phyloP scores from a whole-genome alignment of 2,113 vertebrate species.

The Gnathonemus longibarbis region DNA sequence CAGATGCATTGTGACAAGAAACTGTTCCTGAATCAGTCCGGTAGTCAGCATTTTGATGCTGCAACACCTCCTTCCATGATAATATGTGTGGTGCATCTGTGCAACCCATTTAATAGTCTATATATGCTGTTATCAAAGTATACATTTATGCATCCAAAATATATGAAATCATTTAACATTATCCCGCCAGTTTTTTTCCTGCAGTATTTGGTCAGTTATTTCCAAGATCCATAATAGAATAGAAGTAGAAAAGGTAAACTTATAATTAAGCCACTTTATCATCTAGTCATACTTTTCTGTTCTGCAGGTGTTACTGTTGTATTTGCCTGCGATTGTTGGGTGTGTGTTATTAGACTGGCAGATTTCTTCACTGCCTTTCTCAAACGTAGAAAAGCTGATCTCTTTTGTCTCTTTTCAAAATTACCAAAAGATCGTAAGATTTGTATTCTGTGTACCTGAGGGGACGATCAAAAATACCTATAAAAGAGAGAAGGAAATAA shows the following conservation, averaged over 20 bases:
- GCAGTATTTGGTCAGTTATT: background rate
- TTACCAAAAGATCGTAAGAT: background rate
- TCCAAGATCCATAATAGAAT: background rate
- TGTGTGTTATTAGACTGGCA: background rate
- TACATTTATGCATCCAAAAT: background rate
- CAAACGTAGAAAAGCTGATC: background rate
- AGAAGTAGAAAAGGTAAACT: background rate
- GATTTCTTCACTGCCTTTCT: background rate
- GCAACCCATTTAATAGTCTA: background rate
- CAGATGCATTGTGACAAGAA: background rate
- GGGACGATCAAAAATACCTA: background rate
- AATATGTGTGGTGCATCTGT: background rate
- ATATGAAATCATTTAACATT: background rate
- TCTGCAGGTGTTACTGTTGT: background rate
- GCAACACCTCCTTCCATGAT: background rate
- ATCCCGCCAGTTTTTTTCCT: background rate
- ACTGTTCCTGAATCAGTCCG: background rate
- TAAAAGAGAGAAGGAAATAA: constrained; percentile 50
- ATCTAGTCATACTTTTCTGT: background rate
- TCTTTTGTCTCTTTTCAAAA: background rate
- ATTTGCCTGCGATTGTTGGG: background rate
- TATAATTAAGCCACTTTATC: background rate
- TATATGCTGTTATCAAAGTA: background rate
- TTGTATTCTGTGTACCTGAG: background rate
- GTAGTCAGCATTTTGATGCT: background rate